Conservation (phyloP, 2,113 vertebrate genomes). For the Catagonus wagneri region DNA sequence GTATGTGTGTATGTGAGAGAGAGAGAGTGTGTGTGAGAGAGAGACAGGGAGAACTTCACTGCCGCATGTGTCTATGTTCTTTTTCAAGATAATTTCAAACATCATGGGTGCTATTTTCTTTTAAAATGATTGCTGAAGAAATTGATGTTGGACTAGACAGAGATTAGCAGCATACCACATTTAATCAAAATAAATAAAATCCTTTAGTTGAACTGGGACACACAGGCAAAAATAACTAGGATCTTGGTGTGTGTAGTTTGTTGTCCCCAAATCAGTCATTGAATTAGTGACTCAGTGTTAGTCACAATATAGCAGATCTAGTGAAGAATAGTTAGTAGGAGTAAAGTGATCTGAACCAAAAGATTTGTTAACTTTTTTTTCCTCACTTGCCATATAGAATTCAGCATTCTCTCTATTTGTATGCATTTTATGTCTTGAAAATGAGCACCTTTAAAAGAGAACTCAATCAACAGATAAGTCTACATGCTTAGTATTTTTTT, state of each 20-base stretch:
- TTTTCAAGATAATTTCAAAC: slow-evolving; percentile 43
- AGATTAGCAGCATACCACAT: not conserved
- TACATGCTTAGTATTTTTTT: not conserved
- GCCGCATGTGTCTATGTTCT: not conserved
- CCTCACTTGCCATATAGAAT: not conserved
- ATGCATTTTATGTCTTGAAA: slow-evolving; percentile 42
- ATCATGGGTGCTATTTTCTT: slow-evolving; percentile 30
- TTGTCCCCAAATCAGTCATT: not conserved
- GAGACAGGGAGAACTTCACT: not conserved
- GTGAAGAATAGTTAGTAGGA: slow-evolving; percentile 4
- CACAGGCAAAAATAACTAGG: not conserved
- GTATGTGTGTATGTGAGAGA: not conserved
- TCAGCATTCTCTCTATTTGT: not conserved
- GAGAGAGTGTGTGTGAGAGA: not conserved
- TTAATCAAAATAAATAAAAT: slow-evolving; percentile 29
- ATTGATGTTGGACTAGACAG: not conserved
- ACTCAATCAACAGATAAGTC: not conserved
- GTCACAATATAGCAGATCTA: slow-evolving; percentile 40
- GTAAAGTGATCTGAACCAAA: not conserved
- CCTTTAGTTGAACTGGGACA: not conserved
- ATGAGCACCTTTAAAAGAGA: slow-evolving; percentile 9
- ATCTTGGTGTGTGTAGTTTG: not conserved
- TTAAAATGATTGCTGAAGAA: not conserved
- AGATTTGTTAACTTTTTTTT: not conserved
- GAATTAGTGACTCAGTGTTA: not conserved